Conservation (phyloP, 2,113 vertebrate genomes). For the Benitochromis conjunctus region DNA sequence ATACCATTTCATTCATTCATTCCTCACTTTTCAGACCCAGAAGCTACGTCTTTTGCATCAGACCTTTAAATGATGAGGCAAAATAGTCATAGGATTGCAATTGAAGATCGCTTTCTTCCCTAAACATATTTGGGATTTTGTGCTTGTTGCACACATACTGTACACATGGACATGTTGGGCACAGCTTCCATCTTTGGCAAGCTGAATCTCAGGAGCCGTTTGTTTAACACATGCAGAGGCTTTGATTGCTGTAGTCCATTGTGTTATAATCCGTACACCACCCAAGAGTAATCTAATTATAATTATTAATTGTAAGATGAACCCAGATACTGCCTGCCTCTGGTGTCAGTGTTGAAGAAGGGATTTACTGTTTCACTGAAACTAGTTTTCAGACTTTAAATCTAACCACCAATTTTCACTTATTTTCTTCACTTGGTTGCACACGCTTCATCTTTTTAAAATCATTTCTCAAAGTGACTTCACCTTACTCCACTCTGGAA, state of each 20-base stretch:
- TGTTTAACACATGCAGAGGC: not conserved
- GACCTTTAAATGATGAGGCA: not conserved
- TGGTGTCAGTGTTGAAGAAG: not conserved
- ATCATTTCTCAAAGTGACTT: not conserved
- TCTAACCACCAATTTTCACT: not conserved
- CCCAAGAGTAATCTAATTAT: not conserved
- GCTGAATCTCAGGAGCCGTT: not conserved
- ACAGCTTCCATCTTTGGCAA: not conserved
- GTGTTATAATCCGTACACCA: not conserved
- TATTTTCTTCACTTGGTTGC: not conserved
- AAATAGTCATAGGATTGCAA: not conserved
- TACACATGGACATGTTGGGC: accelerated
- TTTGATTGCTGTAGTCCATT: not conserved
- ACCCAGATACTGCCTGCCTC: not conserved
- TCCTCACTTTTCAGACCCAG: accelerated
- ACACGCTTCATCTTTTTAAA: not conserved
- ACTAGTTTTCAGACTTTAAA: not conserved
- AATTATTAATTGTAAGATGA: not conserved
- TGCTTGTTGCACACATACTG: not conserved
- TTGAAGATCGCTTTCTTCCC: not conserved
- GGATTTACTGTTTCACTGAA: not conserved
- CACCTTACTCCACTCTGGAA: not conserved
- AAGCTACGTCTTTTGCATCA: not conserved
- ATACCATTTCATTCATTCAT: not conserved
- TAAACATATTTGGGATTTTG: not conserved